These are phyloP conservation scores for Ormyrus pomaceus DNA, from an alignment of 2,888 invertebrate species.

Conservation along the genomic window DNA sequence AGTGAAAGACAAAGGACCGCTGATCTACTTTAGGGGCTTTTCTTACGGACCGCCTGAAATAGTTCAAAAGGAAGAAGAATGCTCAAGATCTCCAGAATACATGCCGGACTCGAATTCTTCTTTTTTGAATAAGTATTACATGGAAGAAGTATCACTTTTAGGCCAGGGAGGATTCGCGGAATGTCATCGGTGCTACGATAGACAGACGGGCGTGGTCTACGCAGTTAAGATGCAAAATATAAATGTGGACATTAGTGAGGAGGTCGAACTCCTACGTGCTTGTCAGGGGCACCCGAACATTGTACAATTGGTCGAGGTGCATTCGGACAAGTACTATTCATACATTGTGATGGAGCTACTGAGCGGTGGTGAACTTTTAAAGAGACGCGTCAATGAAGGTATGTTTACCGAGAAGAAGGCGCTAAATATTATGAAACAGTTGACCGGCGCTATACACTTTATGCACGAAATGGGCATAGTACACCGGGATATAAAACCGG, in stretches of 20 bases:
- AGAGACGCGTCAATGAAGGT: no score
- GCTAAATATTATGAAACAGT: no score
- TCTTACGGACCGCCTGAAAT: no score
- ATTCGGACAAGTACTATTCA: constrained; percentile 89
- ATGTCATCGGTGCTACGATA: constrained; percentile 87
- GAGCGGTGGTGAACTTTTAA: constrained; percentile 86
- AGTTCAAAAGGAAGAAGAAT: no score
- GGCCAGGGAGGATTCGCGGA: constrained; percentile 95
- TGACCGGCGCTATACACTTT: constrained; percentile 78
- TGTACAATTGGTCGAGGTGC: constrained; percentile 89
- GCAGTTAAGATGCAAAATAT: constrained; percentile 92
- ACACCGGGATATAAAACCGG: constrained; percentile 96
- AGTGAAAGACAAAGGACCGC: no score
- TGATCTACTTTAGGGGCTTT: no score
- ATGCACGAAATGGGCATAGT: constrained; percentile 91
- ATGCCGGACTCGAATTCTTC: no score
- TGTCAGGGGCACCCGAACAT: constrained; percentile 95
- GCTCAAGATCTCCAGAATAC: no score
- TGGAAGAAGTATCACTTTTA: no score
- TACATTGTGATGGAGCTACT: constrained; percentile 94
- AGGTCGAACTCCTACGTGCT: constrained; percentile 86
- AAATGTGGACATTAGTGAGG: constrained; percentile 82
- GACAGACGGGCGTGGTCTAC: constrained; percentile 84
- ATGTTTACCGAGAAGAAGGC: no score
- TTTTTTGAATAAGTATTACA: no score